Evolutionary conservation across 2,888 invertebrate genomes (phyloP).

Genomic region (Phalera bucephala): DNA sequence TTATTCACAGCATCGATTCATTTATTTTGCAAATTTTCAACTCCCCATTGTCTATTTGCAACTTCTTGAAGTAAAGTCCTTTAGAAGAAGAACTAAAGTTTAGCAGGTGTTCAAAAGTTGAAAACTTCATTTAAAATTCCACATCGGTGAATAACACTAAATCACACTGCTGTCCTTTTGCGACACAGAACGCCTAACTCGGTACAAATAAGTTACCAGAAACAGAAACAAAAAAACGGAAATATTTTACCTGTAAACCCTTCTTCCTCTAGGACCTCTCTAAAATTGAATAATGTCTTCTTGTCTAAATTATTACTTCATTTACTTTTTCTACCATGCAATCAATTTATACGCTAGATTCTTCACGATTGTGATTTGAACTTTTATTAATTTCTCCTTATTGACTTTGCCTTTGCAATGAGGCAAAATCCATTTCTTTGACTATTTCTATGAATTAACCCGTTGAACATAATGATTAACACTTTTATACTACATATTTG

Average conservation of each 20-base stretch:
- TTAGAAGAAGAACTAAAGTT: conserved; percentile 25
- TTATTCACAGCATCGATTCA: background rate
- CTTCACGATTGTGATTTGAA: too few relatives aligned
- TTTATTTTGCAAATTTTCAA: conserved; percentile 13
- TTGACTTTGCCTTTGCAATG: too few relatives aligned
- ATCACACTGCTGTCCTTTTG: conserved; percentile 34
- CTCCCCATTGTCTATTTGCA: background rate
- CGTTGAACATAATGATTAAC: too few relatives aligned
- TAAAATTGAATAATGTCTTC: too few relatives aligned
- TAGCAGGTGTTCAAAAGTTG: conserved; percentile 20
- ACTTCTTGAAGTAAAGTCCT: too few relatives aligned
- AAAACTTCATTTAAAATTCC: conserved; percentile 41
- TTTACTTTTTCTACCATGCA: too few relatives aligned
- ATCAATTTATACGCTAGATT: too few relatives aligned
- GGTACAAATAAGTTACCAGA: conserved; percentile 37
- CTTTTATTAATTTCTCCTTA: too few relatives aligned
- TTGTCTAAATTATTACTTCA: too few relatives aligned
- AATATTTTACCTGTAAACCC: conserved; percentile 53
- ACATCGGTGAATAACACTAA: conserved; percentile 39
- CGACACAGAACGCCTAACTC: conserved; percentile 33
- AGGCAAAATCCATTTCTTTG: too few relatives aligned
- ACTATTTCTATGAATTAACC: too few relatives aligned
- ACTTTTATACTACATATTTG: too few relatives aligned
- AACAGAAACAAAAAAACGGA: conserved; percentile 46
- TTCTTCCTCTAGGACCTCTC: conserved; percentile 18